Base-by-base conservation (phyloP, 2,888 invertebrate species). In the Junonia oenone region DNA sequence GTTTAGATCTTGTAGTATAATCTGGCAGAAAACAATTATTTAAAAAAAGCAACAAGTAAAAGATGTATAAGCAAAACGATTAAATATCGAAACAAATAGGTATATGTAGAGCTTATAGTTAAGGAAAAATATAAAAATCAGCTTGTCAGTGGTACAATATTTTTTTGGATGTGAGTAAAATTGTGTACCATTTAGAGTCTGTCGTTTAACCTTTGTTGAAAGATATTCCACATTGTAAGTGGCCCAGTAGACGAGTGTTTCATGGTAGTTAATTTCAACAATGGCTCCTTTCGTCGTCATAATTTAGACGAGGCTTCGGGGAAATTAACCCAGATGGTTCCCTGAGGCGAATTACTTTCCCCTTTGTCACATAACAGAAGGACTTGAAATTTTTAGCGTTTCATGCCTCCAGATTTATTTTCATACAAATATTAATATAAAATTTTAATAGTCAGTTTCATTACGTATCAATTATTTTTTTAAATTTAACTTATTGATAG, bases 261-360 rank as follows among this genome's bases (percentile, higher is more conserved):
- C 48, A 22, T 43, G 45, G 48, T 45, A 43, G 48, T 49, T 56
- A 45, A 45, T 53, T 49, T 37, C 17, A 27, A 58, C 48, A 58
- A 55, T 33, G 58, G 51, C 51, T 45, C 37, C 45, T 56, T 40
- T 52, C 52, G 52, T 48, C 45, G 45, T 55, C 45, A 40, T 56
- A 48, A 56, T 59, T 56, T 52, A 40, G 17, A 22, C 27, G 43
- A 55, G 38, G 38, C 37, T 55, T 43, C 19, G 26, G 29, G 38
- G n/a, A 53, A 57, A 49, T 52, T 56, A 56, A 45, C 45, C 47
- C n/a, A 13, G 35, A 38, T 17, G 13, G 38, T 14, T 13, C 33
- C 37, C 37, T 29, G 33, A 14, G 29, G 46, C 37, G 19, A 27
- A 38, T 46, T 14, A 37, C 13, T 46, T 29, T 27, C 37, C 27